A percentile compares a stretch with the other conserved stretches of the same genome.
These are phyloP conservation scores for Agrotis exclamationis DNA, from an alignment of 2,888 invertebrate genomes.

Conservation along the genomic window DNA sequence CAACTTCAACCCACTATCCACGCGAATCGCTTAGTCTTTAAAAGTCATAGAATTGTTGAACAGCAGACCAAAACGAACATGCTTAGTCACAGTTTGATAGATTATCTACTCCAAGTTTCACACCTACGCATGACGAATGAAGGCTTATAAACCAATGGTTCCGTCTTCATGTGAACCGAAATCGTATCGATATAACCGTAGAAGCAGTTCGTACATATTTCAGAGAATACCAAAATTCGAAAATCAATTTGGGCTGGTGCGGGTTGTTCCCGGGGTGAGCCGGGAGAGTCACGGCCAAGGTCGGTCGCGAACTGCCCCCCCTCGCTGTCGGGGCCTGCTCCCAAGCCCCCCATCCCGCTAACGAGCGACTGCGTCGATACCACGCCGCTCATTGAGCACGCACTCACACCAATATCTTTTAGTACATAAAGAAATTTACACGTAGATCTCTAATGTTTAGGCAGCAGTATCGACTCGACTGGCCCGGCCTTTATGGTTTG, in stretches of 20 bases:
- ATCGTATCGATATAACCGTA: constrained; percentile 30
- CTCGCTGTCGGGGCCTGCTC: constrained; percentile 43
- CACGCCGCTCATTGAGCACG: constrained; percentile 80
- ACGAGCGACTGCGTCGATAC: constrained; percentile 74
- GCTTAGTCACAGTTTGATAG: constrained; percentile 32
- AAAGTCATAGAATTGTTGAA: constrained; percentile 13
- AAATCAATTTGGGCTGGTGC: constrained; percentile 83
- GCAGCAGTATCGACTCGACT: constrained; percentile 45
- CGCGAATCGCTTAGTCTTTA: not conserved
- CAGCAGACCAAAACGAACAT: constrained; percentile 12
- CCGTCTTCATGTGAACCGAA: constrained; percentile 22
- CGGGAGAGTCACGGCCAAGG: constrained; percentile 90
- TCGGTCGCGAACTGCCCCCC: constrained; percentile 77
- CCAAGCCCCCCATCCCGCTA: constrained; percentile 47
- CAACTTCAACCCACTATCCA: constrained; percentile 8
- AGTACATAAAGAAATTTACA: constrained; percentile 64
- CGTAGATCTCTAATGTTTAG: constrained; percentile 64
- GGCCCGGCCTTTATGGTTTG: constrained; percentile 53
- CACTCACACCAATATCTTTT: constrained; percentile 62
- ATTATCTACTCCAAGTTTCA: constrained; percentile 40
- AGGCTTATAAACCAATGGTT: constrained; percentile 15
- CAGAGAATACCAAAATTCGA: constrained; percentile 76
- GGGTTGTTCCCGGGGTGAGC: constrained; percentile 75
- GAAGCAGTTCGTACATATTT: constrained; percentile 36
- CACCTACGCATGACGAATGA: constrained; percentile 38